Evolutionary conservation across 2,797 vertebrate species (phyloP), one percentile per base, ranked within the genome.

Genomic region (Chloroceryle amazona): DNA sequence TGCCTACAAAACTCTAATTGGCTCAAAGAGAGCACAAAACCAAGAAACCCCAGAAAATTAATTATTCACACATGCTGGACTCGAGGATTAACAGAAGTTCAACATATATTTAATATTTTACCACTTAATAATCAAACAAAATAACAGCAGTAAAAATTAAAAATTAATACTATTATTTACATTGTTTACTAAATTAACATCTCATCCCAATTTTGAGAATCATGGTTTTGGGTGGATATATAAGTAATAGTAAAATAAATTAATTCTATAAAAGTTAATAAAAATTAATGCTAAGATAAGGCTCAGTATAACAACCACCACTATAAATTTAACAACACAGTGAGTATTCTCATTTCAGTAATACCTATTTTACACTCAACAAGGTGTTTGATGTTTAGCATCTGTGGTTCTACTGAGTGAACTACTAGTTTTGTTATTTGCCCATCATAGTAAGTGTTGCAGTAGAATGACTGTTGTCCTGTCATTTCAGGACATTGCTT

Each of bases 1-100:
- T 86, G 61, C 94, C 94, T 86, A 95, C 21, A 90, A 78, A 93
- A 65, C 31, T 85, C 58, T 80, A 91, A 89, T 29, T 63, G 67
- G 46, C 4, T 14, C 21, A 46, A 72, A 75, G 62, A 79, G 81
- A 87, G 63, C 22, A 71, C 1, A 90, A 85, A 92, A 22, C 0
- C 11, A 75, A 49, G 9, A 82, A 82, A 90, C 65, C 5, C 3
- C 15, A 81, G 75, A 63, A 75, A 80, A 80, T 23, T 2, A 95
- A 54, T 55, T 25, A 81, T 33, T 91, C 35, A 72, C 46, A 83
- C 7, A 78, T 14, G 10, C 5, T 76, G 26, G 20, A 86, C 41
- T 86, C 42, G 81, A 81, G 44, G 26, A 6, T 81, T 67, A 46
- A 11, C 28, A 37, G 3, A 46, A 76, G 13, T 74, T 63, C 10